A percentile compares a stretch with the other conserved stretches of the same genome.
These are phyloP conservation scores for Perodicticus potto DNA, from an alignment of 2,797 vertebrate species.

Conservation along the genomic window DNA sequence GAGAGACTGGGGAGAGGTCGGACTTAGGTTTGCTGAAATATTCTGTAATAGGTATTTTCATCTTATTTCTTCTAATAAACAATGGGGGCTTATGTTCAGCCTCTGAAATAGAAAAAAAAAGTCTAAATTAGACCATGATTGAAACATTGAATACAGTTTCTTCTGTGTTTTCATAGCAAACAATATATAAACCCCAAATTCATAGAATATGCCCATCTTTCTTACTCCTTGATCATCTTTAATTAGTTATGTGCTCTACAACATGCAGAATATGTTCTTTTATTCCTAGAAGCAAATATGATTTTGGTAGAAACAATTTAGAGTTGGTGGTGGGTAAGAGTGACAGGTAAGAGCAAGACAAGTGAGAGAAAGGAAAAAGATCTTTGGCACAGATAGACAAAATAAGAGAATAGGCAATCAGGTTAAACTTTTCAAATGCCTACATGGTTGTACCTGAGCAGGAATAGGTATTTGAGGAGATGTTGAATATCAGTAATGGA, in stretches of 20 bases:
- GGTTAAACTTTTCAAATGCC: background rate
- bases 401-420: background rate
- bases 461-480: slow-evolving; percentile 22
- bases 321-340: background rate
- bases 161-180: slow-evolving; percentile 36
- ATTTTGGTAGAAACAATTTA: slow-evolving; percentile 7
- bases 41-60: slow-evolving; percentile 58
- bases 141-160: background rate
- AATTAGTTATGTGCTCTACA: slow-evolving; percentile 16
- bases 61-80: slow-evolving; percentile 66
- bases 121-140: slow-evolving; percentile 27
- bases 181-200: background rate
- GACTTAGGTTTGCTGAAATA: slow-evolving; percentile 42
- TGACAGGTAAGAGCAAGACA: background rate
- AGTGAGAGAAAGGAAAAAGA: background rate
- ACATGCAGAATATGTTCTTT: background rate
- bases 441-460: background rate
- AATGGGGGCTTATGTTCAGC: slow-evolving; percentile 35
- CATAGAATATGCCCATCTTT: background rate
- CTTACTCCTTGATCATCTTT: background rate
- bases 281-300: slow-evolving; percentile 32
- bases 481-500: background rate
- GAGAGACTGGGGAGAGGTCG: background rate
- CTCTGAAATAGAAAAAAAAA: slow-evolving; percentile 73
- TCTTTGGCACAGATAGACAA: background rate